These are phyloP conservation scores for Macropodus opercularis DNA, from an alignment of 2,797 vertebrate genomes.

Conservation along the genomic window DNA sequence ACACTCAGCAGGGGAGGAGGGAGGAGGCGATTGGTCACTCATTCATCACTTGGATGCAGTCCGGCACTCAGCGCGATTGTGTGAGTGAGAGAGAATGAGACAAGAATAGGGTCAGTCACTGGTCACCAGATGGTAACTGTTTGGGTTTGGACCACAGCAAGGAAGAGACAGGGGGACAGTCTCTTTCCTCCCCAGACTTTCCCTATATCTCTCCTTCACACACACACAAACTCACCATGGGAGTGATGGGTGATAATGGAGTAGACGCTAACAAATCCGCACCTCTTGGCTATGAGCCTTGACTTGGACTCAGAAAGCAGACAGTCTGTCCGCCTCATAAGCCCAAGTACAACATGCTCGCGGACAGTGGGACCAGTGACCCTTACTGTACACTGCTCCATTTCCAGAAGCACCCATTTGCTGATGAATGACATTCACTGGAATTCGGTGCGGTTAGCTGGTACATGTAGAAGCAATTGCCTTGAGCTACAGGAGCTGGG, in stretches of 20 bases:
- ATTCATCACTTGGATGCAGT: conserved; percentile 75
- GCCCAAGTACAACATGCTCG: conserved; percentile 64
- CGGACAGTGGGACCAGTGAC: conserved; percentile 63
- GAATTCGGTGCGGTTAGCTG: conserved; percentile 64
- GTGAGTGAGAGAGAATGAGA: conserved; percentile 48
- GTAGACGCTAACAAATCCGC: conserved; percentile 77
- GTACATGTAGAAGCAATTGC: conserved; percentile 55
- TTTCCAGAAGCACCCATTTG: conserved; percentile 63
- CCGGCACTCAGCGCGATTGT: conserved; percentile 40
- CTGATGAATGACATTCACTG: conserved; percentile 63
- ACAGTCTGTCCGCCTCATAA: conserved; percentile 62
- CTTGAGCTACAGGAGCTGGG: conserved; percentile 45
- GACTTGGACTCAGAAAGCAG: conserved; percentile 59
- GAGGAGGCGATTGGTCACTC: conserved; percentile 59
- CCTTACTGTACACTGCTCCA: conserved; percentile 32
- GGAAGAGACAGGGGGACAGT: conserved; percentile 66
- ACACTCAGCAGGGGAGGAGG: conserved; percentile 45
- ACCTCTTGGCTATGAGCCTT: conserved; percentile 67
- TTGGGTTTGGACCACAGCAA: conserved; percentile 76
- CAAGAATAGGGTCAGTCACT: conserved; percentile 74
- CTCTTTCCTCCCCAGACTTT: conserved; percentile 35
- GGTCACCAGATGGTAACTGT: conserved; percentile 84
- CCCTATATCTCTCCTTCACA: conserved; percentile 26
- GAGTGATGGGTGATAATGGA: conserved; percentile 75
- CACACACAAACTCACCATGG: conserved; percentile 38